These are phyloP conservation scores for Lepus americanus DNA, from an alignment of 2,113 vertebrate genomes.

Conservation along the genomic window DNA sequence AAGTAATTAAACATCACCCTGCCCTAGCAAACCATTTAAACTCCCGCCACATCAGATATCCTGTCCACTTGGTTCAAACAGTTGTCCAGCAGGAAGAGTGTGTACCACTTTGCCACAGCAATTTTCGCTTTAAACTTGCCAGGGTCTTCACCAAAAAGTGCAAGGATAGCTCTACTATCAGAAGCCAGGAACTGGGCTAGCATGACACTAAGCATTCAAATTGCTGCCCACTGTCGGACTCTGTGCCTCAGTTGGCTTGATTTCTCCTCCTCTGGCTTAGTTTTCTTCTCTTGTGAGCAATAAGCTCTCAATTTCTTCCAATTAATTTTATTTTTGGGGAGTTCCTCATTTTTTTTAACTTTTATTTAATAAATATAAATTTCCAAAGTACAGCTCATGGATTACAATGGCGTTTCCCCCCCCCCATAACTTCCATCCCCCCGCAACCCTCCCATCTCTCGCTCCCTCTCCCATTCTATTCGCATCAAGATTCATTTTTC, in stretches of 20 bases:
- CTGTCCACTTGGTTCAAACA: not conserved
- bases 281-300: not conserved
- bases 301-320: not conserved
- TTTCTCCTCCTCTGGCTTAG: not conserved
- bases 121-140: not conserved
- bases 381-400: too few species aligned
- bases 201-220: not conserved
- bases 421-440: too few species aligned
- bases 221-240: not conserved
- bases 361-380: too few species aligned
- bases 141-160: not conserved
- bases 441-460: too few species aligned
- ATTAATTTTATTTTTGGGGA: not conserved
- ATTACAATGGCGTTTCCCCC: too few species aligned
- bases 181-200: not conserved
- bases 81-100: not conserved
- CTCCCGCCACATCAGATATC: too few species aligned
- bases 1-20: not conserved
- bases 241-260: not conserved
- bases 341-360: too few species aligned
- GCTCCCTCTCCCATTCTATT: too few species aligned
- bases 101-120: not conserved
- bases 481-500: too few species aligned
- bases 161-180: not conserved
- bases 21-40: slow-evolving; percentile 11